Conservation (phyloP, 1,140 invertebrate species). For the Vollenhovia emeryi region DNA sequence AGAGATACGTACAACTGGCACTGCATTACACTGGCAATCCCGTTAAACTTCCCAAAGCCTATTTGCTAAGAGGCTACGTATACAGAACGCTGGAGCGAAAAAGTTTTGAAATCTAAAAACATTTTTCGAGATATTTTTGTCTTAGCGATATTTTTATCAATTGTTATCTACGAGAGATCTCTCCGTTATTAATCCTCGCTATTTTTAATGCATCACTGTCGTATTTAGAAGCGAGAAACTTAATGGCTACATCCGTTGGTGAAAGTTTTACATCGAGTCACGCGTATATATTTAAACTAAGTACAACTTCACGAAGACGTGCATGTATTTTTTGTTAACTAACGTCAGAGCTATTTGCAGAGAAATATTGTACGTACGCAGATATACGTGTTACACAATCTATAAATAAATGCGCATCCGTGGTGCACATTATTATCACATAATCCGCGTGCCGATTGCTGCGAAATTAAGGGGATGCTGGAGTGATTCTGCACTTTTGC, state of each 20-base stretch:
- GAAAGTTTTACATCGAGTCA: background rate
- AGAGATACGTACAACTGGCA: background rate
- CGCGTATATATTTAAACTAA: background rate
- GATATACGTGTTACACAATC: background rate
- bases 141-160: background rate
- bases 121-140: background rate
- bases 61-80: background rate
- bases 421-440: background rate
- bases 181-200: background rate
- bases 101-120: background rate
- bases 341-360: background rate
- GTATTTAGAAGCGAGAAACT: slow-evolving; percentile 2
- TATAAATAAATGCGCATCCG: background rate
- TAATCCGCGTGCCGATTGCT: background rate
- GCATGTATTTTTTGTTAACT: background rate
- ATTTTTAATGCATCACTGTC: background rate
- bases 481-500: too few species aligned
- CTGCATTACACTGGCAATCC: background rate
- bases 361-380: background rate
- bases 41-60: slow-evolving; percentile 19
- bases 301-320: background rate
- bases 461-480: too few species aligned
- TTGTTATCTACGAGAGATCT: background rate
- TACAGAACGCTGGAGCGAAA: background rate
- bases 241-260: background rate